phyloP scores from a whole-genome alignment of 2,113 vertebrate genomes.

The Maccullochella peelii region DNA sequence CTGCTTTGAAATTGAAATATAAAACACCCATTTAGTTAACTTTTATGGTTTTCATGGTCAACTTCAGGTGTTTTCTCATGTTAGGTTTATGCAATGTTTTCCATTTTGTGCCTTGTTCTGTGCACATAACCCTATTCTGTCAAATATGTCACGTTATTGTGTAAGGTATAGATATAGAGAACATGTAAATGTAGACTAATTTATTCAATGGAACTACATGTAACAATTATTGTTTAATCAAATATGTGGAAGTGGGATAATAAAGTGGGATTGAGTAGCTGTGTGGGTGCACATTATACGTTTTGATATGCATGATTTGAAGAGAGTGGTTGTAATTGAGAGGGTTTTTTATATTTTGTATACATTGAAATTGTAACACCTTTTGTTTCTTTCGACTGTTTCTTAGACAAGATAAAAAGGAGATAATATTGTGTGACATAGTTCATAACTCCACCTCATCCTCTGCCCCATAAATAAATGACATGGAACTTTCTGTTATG shows the following conservation, averaged over 20 bases:
- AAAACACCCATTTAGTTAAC: neutral
- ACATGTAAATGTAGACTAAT: neutral
- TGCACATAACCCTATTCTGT: too few relatives aligned
- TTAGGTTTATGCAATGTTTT: too few relatives aligned
- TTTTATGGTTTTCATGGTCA: neutral
- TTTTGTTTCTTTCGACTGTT: conserved; percentile 11
- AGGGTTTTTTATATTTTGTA: neutral
- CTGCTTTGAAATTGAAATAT: neutral
- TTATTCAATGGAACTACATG: neutral
- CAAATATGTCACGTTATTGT: neutral
- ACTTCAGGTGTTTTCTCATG: neutral
- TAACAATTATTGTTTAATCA: neutral
- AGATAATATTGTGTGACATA: neutral
- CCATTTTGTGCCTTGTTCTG: too few relatives aligned
- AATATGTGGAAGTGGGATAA: neutral
- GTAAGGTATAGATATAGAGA: neutral
- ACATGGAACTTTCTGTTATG: too few relatives aligned
- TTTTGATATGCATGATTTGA: conserved; percentile 23
- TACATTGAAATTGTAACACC: neutral
- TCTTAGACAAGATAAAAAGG: neutral
- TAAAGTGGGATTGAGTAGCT: conserved; percentile 4
- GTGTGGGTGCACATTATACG: neutral
- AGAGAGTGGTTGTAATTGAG: neutral
- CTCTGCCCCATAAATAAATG: too few relatives aligned
- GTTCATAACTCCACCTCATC: neutral